These are phyloP conservation scores for Napeogenes sylphis DNA, from an alignment of 2,888 invertebrate genomes.

Conservation along the genomic window DNA sequence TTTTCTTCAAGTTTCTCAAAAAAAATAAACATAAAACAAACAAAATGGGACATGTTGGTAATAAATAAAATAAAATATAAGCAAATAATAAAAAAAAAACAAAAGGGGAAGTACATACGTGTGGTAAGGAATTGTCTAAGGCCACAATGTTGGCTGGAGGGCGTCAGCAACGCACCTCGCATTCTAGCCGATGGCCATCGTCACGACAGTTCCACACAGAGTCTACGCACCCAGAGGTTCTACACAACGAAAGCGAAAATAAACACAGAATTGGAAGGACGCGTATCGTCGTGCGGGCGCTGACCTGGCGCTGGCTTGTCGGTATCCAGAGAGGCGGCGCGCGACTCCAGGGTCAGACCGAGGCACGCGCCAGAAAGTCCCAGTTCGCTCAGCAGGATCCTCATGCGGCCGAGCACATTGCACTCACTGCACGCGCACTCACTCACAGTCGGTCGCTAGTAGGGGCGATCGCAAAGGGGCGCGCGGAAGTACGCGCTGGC, in stretches of 20 bases:
- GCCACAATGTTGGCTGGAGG: constrained; percentile 72
- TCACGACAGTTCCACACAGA: constrained; percentile 74
- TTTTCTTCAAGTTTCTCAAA: not conserved
- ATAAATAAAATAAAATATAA: constrained; percentile 1
- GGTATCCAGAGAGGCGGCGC: constrained; percentile 70
- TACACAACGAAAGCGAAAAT: constrained; percentile 78
- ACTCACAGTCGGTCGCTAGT: constrained; percentile 62
- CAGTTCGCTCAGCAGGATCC: constrained; percentile 77
- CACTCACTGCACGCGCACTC: constrained; percentile 76
- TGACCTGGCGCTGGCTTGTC: constrained; percentile 76
- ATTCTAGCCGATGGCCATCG: constrained; percentile 77
- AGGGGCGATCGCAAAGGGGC: constrained; percentile 57
- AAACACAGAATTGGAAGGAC: constrained; percentile 73
- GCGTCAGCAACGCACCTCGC: constrained; percentile 78
- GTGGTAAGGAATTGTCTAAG: constrained; percentile 70
- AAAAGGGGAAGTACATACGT: constrained; percentile 73
- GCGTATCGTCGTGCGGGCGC: constrained; percentile 70
- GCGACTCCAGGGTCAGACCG: constrained; percentile 75
- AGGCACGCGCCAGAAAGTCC: constrained; percentile 76
- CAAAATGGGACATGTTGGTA: not conserved
- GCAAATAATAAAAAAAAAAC: constrained; percentile 42
- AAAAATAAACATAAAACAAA: not conserved
- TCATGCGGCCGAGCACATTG: constrained; percentile 77
- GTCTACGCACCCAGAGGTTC: constrained; percentile 72
- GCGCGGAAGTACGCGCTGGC: constrained; percentile 62